A percentile compares a stretch with the other conserved stretches of the same genome.
phyloP scores from a whole-genome alignment of 2,888 invertebrate genomes.

The Anoplius nigerrimus region DNA sequence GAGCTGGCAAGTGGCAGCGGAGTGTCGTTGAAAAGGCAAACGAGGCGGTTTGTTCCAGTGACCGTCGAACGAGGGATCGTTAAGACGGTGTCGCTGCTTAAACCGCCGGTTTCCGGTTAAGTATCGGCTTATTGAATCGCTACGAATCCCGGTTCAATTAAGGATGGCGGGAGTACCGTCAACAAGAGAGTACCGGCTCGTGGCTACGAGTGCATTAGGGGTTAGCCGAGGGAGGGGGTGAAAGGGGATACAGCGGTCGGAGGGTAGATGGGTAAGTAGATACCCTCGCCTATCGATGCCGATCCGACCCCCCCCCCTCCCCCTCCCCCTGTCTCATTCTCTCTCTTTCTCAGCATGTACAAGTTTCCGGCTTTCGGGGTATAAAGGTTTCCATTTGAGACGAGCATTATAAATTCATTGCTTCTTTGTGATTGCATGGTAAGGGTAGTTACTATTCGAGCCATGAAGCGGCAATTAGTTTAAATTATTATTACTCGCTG shows the following conservation, averaged over 20 bases:
- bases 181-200: constrained; percentile 27
- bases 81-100: not conserved
- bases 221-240: constrained; percentile 11
- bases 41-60: too few species aligned
- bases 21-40: too few species aligned
- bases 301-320: too few species aligned
- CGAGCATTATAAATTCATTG: too few species aligned
- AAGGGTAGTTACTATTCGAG: too few species aligned
- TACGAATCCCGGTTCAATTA: constrained; percentile 31
- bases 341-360: not conserved
- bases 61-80: not conserved
- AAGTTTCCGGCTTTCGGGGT: not conserved
- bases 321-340: too few species aligned
- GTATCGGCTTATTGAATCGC: constrained; percentile 4
- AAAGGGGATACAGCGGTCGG: constrained; percentile 29
- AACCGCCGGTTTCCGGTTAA: not conserved
- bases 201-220: constrained; percentile 40
- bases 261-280: constrained; percentile 42
- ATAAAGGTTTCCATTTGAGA: not conserved
- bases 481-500: too few species aligned
- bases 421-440: too few species aligned
- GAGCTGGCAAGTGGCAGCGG: too few species aligned
- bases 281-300: constrained; percentile 42
- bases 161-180: constrained; percentile 30
- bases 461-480: too few species aligned